A percentile compares a stretch with the other conserved stretches of the same genome.
Evolutionary conservation across 2,888 invertebrate species (phyloP).

Genomic region (Ichneumoninae sp.): DNA sequence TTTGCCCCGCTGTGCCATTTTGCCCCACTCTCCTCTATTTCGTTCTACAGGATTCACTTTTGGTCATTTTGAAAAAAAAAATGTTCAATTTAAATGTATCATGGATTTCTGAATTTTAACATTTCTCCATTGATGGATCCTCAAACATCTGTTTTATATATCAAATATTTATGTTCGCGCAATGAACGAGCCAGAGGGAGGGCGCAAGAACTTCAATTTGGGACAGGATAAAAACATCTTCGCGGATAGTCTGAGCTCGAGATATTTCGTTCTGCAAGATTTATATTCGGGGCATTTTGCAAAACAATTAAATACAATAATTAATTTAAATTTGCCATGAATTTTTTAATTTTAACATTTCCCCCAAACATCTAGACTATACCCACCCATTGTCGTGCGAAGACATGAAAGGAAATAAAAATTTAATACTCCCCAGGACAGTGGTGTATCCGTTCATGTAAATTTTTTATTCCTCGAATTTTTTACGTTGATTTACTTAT

Average conservation of each 20-base stretch:
- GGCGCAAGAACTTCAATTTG: too few species aligned
- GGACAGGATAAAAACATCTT: too few species aligned
- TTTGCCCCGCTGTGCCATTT: too few species aligned
- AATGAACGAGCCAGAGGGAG: too few species aligned
- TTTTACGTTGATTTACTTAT: not conserved
- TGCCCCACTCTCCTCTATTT: not conserved
- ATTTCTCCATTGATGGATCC: too few species aligned
- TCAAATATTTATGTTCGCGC: too few species aligned
- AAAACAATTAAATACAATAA: not conserved
- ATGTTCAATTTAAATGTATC: not conserved
- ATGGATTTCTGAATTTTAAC: not conserved
- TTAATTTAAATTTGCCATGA: not conserved
- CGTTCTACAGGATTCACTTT: constrained; percentile 26
- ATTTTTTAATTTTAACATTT: not conserved
- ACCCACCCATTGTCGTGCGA: not conserved
- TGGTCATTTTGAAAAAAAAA: constrained; percentile 17
- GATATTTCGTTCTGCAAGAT: constrained; percentile 27
- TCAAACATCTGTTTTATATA: too few species aligned
- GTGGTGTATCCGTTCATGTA: not conserved
- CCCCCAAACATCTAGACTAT: too few species aligned
- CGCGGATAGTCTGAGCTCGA: too few species aligned
- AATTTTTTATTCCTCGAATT: not conserved
- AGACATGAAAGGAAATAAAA: too few species aligned
- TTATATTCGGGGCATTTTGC: constrained; percentile 26
- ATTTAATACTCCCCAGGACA: too few species aligned